Percentiles rank a stretch among this genome's conserved stretches.
Conservation (phyloP, 2,113 vertebrate genomes). For the Todiramphus saurophagus region DNA sequence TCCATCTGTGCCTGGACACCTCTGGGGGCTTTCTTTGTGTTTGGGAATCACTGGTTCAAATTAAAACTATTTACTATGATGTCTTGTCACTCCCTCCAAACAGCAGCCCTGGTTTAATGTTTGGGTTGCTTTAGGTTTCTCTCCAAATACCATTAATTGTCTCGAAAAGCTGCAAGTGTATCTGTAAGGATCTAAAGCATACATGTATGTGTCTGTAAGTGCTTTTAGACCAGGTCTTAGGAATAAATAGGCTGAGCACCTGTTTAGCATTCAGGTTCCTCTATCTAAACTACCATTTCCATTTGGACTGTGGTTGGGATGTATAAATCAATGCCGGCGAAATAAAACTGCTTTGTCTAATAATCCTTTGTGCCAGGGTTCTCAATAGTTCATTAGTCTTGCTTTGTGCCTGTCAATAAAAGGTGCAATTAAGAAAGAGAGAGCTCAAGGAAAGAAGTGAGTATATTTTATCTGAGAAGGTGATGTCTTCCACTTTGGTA, state of each 20-base stretch:
- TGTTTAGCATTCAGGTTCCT: not conserved
- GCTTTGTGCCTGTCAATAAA: constrained; percentile 40
- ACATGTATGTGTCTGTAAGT: not conserved
- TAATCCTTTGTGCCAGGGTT: constrained; percentile 47
- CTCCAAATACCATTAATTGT: not conserved
- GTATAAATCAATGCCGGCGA: constrained; percentile 31
- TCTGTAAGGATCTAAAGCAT: not conserved
- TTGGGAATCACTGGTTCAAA: not conserved
- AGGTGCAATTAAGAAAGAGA: not conserved
- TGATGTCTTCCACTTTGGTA: not conserved
- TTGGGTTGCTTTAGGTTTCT: not conserved
- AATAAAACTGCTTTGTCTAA: constrained; percentile 48
- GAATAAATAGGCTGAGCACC: not conserved
- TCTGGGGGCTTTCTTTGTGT: not conserved
- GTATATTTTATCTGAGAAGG: not conserved
- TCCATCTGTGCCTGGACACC: not conserved
- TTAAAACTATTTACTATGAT: not conserved
- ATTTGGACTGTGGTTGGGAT: not conserved
- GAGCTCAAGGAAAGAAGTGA: not conserved
- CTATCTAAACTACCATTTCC: not conserved
- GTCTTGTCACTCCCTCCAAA: not conserved
- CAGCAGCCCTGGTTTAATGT: not conserved
- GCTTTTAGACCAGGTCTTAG: not conserved
- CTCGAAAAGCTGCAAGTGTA: not conserved
- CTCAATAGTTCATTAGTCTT: constrained; percentile 59